Base-by-base conservation (phyloP, 2,797 vertebrate species). In the Chanos chanos region DNA sequence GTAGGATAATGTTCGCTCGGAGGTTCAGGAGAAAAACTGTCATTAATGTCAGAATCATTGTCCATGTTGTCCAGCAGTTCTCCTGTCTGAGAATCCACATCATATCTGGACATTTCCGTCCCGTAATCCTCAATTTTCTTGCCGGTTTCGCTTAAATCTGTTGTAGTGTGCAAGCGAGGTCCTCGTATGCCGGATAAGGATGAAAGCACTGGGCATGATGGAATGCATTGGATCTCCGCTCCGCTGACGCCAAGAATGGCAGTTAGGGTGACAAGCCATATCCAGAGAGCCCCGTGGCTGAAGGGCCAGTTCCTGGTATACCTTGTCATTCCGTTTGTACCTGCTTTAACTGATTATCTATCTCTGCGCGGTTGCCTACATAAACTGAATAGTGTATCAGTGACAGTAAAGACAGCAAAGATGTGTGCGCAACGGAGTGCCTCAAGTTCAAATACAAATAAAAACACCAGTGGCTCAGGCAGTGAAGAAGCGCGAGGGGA, bases 211-310 rank as follows among this genome's bases (percentile, higher is more conserved):
- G 75, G 82, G 79, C 90, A 90, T 13, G 84, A 87, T 61, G 87
- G 81, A 53, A 79, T 71, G 87, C 89, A 91, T 84, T 85, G 88
- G 56, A 89, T 83, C 83, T 90, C 90, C 72, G 89, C 87, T 28
- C 75, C 66, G 52, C 81, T 77, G 74, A 80, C 85, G 68, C 78
- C 79, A 80, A 83, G 79, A n/a, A 81, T 85, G 52, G 82, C 86
- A 85, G 83, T 86, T 82, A 76, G 39, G 65, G 56, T 71, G 51
- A 81, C 68, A 68, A 85, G 64, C 75, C 79, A 82, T 71, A 83
- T 79, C 83, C 85, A 84, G 75, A 79, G 75, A 10, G 70, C 80
- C 48, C 67, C 72, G 67, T 81, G 4, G 47, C 66, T 31, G 18
- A 67, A 77, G 76, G 76, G 64, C 12, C 74, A 77, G 54, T 43